Conservation (phyloP, 1,140 invertebrate genomes). For the Papilio polytes region DNA sequence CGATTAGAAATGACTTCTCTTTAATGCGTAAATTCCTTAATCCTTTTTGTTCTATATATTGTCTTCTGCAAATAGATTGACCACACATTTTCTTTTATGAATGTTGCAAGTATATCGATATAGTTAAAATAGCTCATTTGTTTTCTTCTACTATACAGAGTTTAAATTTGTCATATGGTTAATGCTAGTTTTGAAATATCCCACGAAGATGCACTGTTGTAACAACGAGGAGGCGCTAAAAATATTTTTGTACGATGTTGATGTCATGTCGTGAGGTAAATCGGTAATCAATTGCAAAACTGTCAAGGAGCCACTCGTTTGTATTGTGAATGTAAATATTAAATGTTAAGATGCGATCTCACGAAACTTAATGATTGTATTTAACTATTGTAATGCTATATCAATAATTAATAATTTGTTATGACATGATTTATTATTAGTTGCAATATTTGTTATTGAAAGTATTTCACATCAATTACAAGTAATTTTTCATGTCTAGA, state of each 20-base stretch:
- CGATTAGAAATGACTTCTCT: neutral
- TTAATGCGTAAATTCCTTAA: neutral
- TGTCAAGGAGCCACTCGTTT: conserved; percentile 50
- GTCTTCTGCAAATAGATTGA: neutral
- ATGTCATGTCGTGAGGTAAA: conserved; percentile 37
- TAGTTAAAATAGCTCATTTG: neutral
- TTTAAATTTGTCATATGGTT: neutral
- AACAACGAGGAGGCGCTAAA: conserved; percentile 33
- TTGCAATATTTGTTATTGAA: neutral
- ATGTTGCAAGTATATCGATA: too few relatives aligned
- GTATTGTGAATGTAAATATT: conserved; percentile 37
- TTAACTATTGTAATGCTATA: conserved; percentile 23
- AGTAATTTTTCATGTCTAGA: neutral
- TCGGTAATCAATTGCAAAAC: conserved; percentile 49
- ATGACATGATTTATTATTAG: neutral
- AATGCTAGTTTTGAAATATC: neutral
- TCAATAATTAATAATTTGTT: conserved; percentile 27
- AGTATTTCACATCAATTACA: too few relatives aligned
- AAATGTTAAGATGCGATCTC: conserved; percentile 32
- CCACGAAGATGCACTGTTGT: neutral
- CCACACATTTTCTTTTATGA: too few relatives aligned
- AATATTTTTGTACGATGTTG: conserved; percentile 32
- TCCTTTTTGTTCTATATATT: neutral
- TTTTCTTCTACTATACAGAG: neutral
- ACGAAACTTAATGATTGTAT: conserved; percentile 19